phyloP scores from a whole-genome alignment of 2,797 vertebrate genomes.

The Valencia hispanica region DNA sequence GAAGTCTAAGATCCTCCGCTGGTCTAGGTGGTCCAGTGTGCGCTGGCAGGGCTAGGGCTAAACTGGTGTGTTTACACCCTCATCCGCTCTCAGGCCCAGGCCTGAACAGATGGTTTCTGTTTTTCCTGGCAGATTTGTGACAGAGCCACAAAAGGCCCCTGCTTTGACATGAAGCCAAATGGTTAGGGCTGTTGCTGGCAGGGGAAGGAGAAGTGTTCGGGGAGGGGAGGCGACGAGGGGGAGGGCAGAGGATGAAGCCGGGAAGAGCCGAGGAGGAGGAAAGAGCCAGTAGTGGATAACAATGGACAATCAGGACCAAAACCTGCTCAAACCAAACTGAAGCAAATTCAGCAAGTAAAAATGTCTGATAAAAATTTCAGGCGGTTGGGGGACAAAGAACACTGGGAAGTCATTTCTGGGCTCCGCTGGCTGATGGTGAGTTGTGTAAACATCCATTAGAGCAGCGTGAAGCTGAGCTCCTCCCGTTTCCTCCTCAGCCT shows the following conservation, averaged over 20 bases:
- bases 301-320: conserved; percentile 76
- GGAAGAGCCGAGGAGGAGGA: conserved; percentile 54
- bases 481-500: conserved; percentile 60
- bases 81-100: conserved; percentile 73
- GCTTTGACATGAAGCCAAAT: conserved; percentile 82
- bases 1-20: conserved; percentile 50
- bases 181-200: conserved; percentile 82
- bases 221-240: conserved; percentile 63
- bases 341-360: conserved; percentile 47
- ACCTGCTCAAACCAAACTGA: conserved; percentile 37
- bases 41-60: conserved; percentile 73
- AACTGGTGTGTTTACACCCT: conserved; percentile 79
- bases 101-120: conserved; percentile 85
- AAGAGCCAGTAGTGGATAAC: conserved; percentile 73
- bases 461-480: conserved; percentile 65
- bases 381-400: conserved; percentile 17
- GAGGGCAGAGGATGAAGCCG: conserved; percentile 38
- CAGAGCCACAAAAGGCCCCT: conserved; percentile 84
- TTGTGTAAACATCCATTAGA: conserved; percentile 83
- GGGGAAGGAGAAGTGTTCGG: conserved; percentile 71
- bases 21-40: conserved; percentile 64
- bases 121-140: conserved; percentile 89
- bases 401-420: conserved; percentile 62
- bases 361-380: conserved; percentile 49
- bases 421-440: conserved; percentile 68